Base-by-base conservation (phyloP, 37 sponge, comb jelly and placozoan genomes). In the Ianthella basta region DNA sequence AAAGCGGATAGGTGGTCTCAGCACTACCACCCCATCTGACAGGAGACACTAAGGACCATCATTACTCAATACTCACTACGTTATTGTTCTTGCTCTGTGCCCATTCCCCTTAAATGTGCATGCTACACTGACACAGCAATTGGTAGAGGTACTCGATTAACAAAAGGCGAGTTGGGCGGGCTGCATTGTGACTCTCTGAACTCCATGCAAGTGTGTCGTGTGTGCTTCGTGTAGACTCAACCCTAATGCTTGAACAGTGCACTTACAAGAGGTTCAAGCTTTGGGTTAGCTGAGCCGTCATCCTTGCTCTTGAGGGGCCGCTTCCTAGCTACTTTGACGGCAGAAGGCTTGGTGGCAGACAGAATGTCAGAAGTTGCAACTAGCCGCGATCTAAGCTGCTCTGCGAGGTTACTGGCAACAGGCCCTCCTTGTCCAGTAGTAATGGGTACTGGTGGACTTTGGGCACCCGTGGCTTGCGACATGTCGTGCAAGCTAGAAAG, bases 331-430 rank as follows among this genome's bases (percentile, higher is more conserved):
- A 81, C 90, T 18, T 82, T 85, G 29, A 91, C 35, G 10, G 60
- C 68, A 21, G 92, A 86, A 13, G 78, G 78, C 30, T 80, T 73
- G 20, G 29, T 32, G 79, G 83, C 81, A 15, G 68, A 60, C 23
- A 77, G 87, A 30, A 89, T 73, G 54, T 94, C 95, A 21, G 91
- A 87, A 19, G 81, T 80, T 33, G 87, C 91, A 57, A 86, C 87
- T 19, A 94, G 83, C 54, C 91, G 70, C 6, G 89, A 86, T 55
- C 83, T 83, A 16, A 94, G 89, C 83, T 90, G 88, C 23, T 91
- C 85, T 18, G 84, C 80, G 15, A 41, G 61, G 72, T 69, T 72
- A 27, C 55, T 65, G 50, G 66, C 0, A 12, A n/a, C 21, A 10
- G 65, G 5, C 13, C 38, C 29, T 23, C 36, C 56, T 10, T 30